phyloP scores from a whole-genome alignment of 2,113 vertebrate genomes.

The Phylloscopus trochiloides region DNA sequence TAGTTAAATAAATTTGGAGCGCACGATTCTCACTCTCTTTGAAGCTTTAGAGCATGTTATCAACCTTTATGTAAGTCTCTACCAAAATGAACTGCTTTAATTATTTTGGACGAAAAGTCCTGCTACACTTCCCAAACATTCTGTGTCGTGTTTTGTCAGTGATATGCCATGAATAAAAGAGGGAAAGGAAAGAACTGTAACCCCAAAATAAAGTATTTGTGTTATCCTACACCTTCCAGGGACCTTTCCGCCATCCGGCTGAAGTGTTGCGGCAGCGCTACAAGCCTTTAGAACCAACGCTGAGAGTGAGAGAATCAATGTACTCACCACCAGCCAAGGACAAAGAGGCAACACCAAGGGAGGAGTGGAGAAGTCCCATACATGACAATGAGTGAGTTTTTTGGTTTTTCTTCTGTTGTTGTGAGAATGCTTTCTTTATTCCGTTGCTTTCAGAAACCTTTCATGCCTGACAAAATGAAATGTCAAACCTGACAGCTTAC shows the following conservation, averaged over 20 bases:
- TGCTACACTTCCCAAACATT: background rate
- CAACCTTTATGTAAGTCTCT: background rate
- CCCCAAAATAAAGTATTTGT: background rate
- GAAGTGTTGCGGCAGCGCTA: conserved; percentile 81
- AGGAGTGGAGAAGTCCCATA: conserved; percentile 55
- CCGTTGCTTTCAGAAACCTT: background rate
- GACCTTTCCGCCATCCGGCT: conserved; percentile 74
- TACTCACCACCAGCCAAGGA: conserved; percentile 69
- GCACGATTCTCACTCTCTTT: background rate
- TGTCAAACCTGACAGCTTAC: conserved; percentile 60
- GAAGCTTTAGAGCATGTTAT: background rate
- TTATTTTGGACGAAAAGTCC: conserved; percentile 26
- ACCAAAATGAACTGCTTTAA: conserved; percentile 13
- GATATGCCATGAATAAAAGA: background rate
- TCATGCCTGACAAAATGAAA: conserved; percentile 35
- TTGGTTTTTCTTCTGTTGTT: background rate
- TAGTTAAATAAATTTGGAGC: background rate
- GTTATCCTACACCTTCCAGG: conserved; percentile 72
- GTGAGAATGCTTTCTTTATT: background rate
- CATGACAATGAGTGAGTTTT: conserved; percentile 75
- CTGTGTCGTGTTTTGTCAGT: background rate
- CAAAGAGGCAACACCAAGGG: conserved; percentile 64
- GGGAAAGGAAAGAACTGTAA: background rate
- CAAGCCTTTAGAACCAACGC: conserved; percentile 80
- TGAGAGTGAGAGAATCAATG: conserved; percentile 77